A percentile compares a stretch with the other conserved stretches of the same genome.
Conservation (phyloP, 2,888 invertebrate species). For the Phengaris arion region DNA sequence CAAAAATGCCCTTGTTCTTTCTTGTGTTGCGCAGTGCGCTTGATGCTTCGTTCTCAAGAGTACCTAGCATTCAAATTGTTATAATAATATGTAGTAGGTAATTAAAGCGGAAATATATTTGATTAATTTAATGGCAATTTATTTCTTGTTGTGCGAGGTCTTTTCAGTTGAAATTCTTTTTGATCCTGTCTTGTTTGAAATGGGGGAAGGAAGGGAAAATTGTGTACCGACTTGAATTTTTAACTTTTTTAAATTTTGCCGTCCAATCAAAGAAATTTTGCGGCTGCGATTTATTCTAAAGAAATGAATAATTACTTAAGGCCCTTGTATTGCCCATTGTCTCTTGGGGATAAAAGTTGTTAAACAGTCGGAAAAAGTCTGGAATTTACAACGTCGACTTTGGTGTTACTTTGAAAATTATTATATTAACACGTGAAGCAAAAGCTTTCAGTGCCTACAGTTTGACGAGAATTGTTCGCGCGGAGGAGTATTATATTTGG, state of each 20-base stretch:
- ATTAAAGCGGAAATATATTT: too few species aligned
- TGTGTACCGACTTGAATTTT: background rate
- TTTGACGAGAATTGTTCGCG: too few species aligned
- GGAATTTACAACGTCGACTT: background rate
- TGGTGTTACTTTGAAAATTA: background rate
- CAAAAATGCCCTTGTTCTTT: background rate
- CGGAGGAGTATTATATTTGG: too few species aligned
- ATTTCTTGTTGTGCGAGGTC: background rate
- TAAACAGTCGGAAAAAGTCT: background rate
- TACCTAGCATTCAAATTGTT: background rate
- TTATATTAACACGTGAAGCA: too few species aligned
- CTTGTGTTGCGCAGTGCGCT: background rate
- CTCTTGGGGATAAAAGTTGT: background rate
- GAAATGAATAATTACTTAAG: conserved; percentile 17
- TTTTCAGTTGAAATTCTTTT: background rate
- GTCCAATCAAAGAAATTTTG: conserved; percentile 12
- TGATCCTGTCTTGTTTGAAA: background rate
- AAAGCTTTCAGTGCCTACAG: too few species aligned
- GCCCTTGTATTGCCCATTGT: conserved; percentile 5
- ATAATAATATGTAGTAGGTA: too few species aligned
- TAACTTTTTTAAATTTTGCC: background rate
- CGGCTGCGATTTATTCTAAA: background rate
- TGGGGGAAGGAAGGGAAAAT: background rate
- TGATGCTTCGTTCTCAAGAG: background rate
- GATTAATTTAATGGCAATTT: too few species aligned